Percentiles rank a stretch among this genome's conserved stretches.
Conservation (phyloP, 92 coral and sea anemone species). For the Porites cylindrica region DNA sequence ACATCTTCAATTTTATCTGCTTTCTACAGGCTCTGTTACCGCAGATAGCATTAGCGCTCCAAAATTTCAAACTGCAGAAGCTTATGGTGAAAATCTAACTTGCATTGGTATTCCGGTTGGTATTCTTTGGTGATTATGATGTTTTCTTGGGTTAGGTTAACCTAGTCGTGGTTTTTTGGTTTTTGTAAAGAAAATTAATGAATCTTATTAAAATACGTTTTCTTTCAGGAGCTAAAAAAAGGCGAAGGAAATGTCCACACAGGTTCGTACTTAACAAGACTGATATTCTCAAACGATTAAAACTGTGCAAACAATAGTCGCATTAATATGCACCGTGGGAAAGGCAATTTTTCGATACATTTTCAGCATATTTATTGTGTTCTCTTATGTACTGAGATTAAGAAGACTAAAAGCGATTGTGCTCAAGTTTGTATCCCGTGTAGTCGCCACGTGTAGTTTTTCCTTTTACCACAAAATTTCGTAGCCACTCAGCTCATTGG, state of each 20-base stretch:
- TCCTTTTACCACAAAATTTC: no score
- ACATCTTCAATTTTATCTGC: neutral
- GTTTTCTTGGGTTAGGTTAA: neutral
- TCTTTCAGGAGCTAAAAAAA: constrained; percentile 63
- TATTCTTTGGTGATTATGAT: neutral
- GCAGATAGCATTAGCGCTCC: constrained; percentile 1
- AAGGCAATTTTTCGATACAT: no score
- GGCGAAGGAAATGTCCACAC: constrained; percentile 88
- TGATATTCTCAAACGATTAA: no score
- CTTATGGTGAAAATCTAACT: constrained; percentile 76
- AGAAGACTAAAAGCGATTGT: no score
- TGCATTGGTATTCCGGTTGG: constrained; percentile 71
- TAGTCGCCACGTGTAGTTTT: no score
- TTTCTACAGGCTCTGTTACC: neutral
- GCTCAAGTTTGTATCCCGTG: no score
- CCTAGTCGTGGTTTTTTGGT: no score
- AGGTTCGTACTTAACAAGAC: constrained; percentile 46
- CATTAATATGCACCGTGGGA: no score
- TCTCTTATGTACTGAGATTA: no score
- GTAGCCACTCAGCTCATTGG: no score
- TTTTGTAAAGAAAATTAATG: neutral
- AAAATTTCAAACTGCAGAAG: constrained; percentile 76
- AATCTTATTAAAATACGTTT: neutral
- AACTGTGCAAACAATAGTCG: no score
- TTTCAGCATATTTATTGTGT: no score